phyloP scores from a whole-genome alignment of 2,113 vertebrate species.

The Phrynocephalus versicolor region DNA sequence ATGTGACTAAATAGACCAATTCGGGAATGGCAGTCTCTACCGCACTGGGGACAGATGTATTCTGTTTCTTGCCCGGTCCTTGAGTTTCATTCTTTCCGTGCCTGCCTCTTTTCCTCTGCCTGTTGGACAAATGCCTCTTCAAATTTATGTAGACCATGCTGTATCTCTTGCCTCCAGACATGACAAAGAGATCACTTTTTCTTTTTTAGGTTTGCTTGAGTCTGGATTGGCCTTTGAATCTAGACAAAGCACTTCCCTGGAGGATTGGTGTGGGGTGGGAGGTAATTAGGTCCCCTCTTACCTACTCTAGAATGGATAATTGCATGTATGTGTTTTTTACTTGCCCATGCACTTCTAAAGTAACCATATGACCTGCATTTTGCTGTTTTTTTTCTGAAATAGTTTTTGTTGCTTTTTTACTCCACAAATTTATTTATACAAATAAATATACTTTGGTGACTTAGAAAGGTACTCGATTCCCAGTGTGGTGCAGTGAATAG shows the following conservation, averaged over 20 bases:
- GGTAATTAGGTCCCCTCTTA: not conserved
- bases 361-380: not conserved
- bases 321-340: not conserved
- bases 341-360: not conserved
- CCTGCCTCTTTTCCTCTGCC: too few species aligned
- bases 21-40: too few species aligned
- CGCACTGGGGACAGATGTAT: too few species aligned
- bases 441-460: not conserved
- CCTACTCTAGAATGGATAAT: not conserved
- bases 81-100: too few species aligned
- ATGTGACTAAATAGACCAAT: too few species aligned
- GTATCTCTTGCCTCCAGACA: too few species aligned
- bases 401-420: not conserved
- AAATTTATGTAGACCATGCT: too few species aligned
- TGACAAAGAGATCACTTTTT: not conserved
- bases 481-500: too few species aligned
- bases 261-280: not conserved
- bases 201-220: not conserved
- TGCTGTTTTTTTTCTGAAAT: not conserved
- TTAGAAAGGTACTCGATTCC: not conserved
- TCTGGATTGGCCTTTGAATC: too few species aligned
- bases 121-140: too few species aligned
- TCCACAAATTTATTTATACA: not conserved
- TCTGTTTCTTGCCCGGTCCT: too few species aligned
- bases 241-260: not conserved